Conservation (phyloP, 1,140 invertebrate genomes). For the Oppia nitens region DNA sequence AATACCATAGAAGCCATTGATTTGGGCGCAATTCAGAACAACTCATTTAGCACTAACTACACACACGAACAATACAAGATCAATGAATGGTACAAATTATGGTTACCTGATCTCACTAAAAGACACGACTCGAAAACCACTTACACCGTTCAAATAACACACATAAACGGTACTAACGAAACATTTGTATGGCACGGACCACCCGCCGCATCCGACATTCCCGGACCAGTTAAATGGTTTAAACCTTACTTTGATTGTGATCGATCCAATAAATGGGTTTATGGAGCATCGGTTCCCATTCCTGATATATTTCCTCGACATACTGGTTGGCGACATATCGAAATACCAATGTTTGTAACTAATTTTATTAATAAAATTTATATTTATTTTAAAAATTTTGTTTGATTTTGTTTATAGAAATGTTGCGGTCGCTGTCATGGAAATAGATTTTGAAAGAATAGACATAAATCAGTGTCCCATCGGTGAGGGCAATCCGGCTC, state of each 20-base stretch:
- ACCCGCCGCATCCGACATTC: constrained; percentile 64
- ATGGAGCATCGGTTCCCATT: constrained; percentile 78
- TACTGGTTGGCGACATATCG: constrained; percentile 80
- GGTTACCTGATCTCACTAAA: constrained; percentile 59
- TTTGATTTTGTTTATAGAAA: constrained; percentile 43
- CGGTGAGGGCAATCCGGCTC: constrained; percentile 65
- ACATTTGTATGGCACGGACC: constrained; percentile 86
- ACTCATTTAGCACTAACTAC: constrained; percentile 64
- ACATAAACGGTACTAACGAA: constrained; percentile 88
- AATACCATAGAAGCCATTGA: constrained; percentile 52
- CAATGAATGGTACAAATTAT: constrained; percentile 70
- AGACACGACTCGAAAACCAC: constrained; percentile 87
- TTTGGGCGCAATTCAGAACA: constrained; percentile 57
- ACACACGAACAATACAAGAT: constrained; percentile 72
- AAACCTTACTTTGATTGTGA: constrained; percentile 92
- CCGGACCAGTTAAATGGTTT: constrained; percentile 81
- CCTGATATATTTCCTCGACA: constrained; percentile 89
- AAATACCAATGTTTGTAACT: constrained; percentile 65
- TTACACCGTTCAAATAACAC: constrained; percentile 52
- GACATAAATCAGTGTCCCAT: constrained; percentile 93
- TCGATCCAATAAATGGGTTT: constrained; percentile 84
- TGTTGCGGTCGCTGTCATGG: constrained; percentile 74
- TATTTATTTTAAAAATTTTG: constrained; percentile 10
- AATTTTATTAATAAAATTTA: not conserved
- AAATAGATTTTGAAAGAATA: constrained; percentile 92